A percentile compares a stretch with the other conserved stretches of the same genome.
phyloP scores from a whole-genome alignment of 2,888 invertebrate genomes.

The Nephrotoma appendiculata region DNA sequence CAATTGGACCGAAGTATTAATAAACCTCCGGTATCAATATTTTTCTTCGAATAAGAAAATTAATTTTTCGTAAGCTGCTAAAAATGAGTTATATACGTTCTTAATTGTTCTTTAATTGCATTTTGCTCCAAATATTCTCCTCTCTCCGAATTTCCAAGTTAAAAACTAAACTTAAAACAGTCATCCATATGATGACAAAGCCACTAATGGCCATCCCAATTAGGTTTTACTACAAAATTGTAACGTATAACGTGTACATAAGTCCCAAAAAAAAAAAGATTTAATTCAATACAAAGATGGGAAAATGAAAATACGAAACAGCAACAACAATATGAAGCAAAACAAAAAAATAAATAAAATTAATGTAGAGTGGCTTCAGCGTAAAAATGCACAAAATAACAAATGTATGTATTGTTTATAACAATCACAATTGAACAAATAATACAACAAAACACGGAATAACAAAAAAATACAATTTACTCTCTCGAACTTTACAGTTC shows the following conservation, averaged over 20 bases:
- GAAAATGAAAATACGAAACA: background rate
- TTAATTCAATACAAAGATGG: background rate
- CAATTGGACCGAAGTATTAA: too few species aligned
- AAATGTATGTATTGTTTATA: background rate
- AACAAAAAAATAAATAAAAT: background rate
- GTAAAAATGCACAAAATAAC: background rate
- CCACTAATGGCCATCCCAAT: background rate
- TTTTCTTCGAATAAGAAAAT: too few species aligned
- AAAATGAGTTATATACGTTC: too few species aligned
- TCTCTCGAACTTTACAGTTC: background rate
- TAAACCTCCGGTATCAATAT: too few species aligned
- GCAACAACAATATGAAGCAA: background rate
- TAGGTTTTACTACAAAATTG: background rate
- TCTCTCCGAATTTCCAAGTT: too few species aligned
- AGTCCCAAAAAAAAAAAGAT: background rate
- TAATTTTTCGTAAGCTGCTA: too few species aligned
- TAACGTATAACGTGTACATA: background rate
- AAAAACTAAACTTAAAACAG: too few species aligned
- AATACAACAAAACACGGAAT: background rate
- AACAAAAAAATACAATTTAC: background rate
- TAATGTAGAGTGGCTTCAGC: background rate
- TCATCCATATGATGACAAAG: background rate
- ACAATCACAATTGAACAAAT: background rate
- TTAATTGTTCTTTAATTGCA: too few species aligned
- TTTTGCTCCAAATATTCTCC: too few species aligned